Conservation (phyloP, 2,113 vertebrate genomes). For the Symphodus melops region DNA sequence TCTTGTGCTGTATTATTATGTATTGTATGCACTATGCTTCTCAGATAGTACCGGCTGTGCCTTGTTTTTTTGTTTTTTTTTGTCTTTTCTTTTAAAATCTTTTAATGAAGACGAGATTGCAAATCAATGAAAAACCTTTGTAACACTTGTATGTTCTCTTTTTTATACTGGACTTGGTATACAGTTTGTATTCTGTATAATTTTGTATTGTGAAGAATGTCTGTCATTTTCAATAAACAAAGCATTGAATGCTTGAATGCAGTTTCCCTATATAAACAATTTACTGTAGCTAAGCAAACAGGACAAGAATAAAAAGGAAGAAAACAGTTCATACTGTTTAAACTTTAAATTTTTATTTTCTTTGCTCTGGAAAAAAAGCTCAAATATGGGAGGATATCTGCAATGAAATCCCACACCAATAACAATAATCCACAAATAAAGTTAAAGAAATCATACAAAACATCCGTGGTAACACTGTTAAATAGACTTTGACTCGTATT, state of each 20-base stretch:
- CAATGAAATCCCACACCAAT: slow-evolving; percentile 91
- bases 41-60: slow-evolving; percentile 95
- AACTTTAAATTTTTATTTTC: slow-evolving; percentile 72
- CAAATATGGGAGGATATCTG: slow-evolving; percentile 86
- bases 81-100: slow-evolving; percentile 84
- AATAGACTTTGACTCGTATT: slow-evolving; percentile 82
- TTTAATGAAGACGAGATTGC: slow-evolving; percentile 83
- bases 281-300: slow-evolving; percentile 1
- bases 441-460: slow-evolving; percentile 91
- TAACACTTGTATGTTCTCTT: slow-evolving; percentile 81
- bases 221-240: slow-evolving; percentile 84
- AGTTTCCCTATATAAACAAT: background rate
- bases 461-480: slow-evolving; percentile 95
- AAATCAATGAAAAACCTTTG: slow-evolving; percentile 84
- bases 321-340: slow-evolving; percentile 32
- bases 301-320: background rate
- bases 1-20: slow-evolving; percentile 81
- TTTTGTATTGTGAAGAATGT: slow-evolving; percentile 88
- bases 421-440: slow-evolving; percentile 93
- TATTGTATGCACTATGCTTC: slow-evolving; percentile 90
- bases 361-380: slow-evolving; percentile 81
- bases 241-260: slow-evolving; percentile 79
- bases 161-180: slow-evolving; percentile 82
- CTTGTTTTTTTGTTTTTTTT: slow-evolving; percentile 86
- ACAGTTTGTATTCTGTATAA: slow-evolving; percentile 83